Conservation (phyloP, 2,797 vertebrate species). For the Phalloptychus januarius region DNA sequence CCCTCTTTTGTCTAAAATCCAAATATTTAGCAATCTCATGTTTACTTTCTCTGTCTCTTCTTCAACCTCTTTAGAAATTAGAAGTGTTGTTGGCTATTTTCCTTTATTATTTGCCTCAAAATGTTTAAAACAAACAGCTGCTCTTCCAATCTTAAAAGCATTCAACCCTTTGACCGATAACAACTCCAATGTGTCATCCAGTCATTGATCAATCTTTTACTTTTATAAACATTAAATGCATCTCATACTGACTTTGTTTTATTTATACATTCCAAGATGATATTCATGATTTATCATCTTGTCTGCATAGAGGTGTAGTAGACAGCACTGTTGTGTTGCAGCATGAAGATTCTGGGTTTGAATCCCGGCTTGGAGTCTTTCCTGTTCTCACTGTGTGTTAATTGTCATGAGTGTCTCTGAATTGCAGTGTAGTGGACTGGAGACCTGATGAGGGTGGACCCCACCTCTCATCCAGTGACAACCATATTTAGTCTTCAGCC, state of each 20-base stretch:
- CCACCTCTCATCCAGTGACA: no score
- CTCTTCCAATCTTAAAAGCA: not conserved
- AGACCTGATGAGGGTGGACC: no score
- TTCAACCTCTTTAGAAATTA: not conserved
- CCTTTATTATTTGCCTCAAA: constrained; percentile 4
- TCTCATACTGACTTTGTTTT: not conserved
- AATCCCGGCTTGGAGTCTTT: no score
- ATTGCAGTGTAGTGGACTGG: no score
- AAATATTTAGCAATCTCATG: constrained; percentile 1
- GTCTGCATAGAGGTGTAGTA: no score
- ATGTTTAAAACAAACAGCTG: constrained; percentile 9
- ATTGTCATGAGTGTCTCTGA: no score
- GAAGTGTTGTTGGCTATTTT: not conserved
- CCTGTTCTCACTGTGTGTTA: no score
- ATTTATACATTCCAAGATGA: not conserved
- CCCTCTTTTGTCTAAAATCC: not conserved
- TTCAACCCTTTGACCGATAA: not conserved
- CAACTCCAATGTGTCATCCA: not conserved
- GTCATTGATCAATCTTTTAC: not conserved
- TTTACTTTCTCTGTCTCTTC: not conserved
- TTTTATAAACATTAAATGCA: not conserved
- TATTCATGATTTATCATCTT: not conserved
- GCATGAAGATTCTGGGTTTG: no score
- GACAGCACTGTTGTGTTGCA: no score
- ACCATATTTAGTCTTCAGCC: no score